Evolutionary conservation across 2,113 vertebrate genomes (phyloP).

Genomic region (Reinhardtius hippoglossoides): DNA sequence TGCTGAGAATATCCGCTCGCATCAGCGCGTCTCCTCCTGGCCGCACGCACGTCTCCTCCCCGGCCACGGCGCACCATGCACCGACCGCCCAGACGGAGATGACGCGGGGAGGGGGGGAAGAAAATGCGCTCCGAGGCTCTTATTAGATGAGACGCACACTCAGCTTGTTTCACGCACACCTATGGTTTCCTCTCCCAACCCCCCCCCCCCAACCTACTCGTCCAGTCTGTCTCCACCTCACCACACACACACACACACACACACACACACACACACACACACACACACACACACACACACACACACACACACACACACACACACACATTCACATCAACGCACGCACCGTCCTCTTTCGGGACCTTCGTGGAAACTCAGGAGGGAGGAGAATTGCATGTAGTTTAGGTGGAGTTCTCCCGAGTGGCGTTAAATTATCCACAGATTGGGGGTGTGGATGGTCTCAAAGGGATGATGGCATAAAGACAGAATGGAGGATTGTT

Average conservation of each 20-base stretch:
- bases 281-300: constrained; percentile 19
- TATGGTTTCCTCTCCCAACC: constrained; percentile 61
- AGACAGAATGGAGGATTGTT: neutral
- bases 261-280: constrained; percentile 26
- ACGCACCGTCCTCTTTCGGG: constrained; percentile 48
- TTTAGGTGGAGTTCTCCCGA: constrained; percentile 44
- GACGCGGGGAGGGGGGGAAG: constrained; percentile 57
- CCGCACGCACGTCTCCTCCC: constrained; percentile 38
- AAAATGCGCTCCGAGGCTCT: constrained; percentile 79
- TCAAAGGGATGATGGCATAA: constrained; percentile 3
- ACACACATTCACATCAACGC: constrained; percentile 10
- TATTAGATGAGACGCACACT: constrained; percentile 70
- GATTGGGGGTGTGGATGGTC: constrained; percentile 9
- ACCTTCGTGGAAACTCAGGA: constrained; percentile 44
- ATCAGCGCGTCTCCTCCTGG: constrained; percentile 41
- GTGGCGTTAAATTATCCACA: neutral
- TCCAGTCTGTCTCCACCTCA: constrained; percentile 33
- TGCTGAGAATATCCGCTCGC: constrained; percentile 67
- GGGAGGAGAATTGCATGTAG: constrained; percentile 42
- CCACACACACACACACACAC: constrained; percentile 14
- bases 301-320: constrained; percentile 23
- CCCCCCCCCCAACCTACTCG: constrained; percentile 45
- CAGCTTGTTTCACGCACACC: constrained; percentile 55
- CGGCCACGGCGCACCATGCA: constrained; percentile 61
- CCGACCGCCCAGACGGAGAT: constrained; percentile 71